phyloP scores from a whole-genome alignment of 1,140 invertebrate species.

The Muscidifurax raptorellus region DNA sequence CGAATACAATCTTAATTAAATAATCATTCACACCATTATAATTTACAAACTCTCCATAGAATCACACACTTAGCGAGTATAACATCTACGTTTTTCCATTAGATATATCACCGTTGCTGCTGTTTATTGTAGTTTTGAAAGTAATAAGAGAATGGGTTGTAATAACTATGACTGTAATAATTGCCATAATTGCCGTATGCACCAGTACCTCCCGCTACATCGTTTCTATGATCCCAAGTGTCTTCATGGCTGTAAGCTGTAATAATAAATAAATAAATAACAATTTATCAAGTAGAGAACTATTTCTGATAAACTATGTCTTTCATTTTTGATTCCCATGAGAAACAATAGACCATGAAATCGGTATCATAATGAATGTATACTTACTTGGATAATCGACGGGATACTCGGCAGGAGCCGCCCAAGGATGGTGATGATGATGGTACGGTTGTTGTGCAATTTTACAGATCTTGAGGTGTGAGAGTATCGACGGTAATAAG shows the following conservation, averaged over 20 bases:
- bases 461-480: constrained; percentile 80
- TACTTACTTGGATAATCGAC: constrained; percentile 68
- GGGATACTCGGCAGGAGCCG: constrained; percentile 67
- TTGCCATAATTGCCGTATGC: constrained; percentile 5
- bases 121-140: constrained; percentile 47
- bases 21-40: constrained; percentile 20
- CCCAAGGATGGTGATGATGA: constrained; percentile 66
- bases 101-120: constrained; percentile 4
- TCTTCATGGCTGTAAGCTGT: constrained; percentile 70
- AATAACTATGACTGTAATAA: constrained; percentile 33
- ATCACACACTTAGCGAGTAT: not conserved
- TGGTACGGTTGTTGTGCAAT: constrained; percentile 66
- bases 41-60: constrained; percentile 14
- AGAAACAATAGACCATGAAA: not conserved
- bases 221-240: constrained; percentile 69
- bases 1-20: constrained; percentile 14
- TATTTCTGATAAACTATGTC: not conserved
- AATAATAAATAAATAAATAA: constrained; percentile 42
- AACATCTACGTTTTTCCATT: not conserved
- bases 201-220: constrained; percentile 53
- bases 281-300: constrained; percentile 3
- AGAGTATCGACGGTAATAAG: constrained; percentile 78
- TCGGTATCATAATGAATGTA: not conserved
- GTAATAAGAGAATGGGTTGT: constrained; percentile 45
- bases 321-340: not conserved